Evolutionary conservation across 2,888 invertebrate genomes (phyloP).

Genomic region (Iselma pallidipennis): DNA sequence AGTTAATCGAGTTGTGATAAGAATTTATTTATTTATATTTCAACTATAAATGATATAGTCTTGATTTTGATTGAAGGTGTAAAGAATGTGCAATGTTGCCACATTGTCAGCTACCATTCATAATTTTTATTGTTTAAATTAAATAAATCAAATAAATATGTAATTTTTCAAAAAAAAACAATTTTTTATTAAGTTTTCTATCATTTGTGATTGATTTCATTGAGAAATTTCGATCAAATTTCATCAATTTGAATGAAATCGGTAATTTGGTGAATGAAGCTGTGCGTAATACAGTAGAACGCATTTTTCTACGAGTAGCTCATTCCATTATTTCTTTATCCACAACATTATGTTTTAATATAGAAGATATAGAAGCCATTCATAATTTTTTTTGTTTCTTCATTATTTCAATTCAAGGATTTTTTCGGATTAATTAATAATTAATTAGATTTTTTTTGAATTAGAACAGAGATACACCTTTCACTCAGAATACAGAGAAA

Average conservation of each 20-base stretch:
- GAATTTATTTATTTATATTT: not conserved
- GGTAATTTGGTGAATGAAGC: not conserved
- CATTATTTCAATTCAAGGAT: too few relatives aligned
- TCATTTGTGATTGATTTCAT: not conserved
- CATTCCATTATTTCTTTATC: slow-evolving; percentile 14
- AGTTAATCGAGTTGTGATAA: not conserved
- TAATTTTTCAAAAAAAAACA: not conserved
- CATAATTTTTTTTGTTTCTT: slow-evolving; percentile 11
- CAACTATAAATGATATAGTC: not conserved
- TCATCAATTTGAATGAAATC: not conserved
- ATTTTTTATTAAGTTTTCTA: not conserved
- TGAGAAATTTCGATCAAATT: not conserved
- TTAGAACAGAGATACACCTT: not conserved
- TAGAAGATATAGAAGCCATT: too few relatives aligned
- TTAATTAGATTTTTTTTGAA: too few relatives aligned
- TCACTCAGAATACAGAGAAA: not conserved
- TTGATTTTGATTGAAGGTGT: slow-evolving; percentile 17
- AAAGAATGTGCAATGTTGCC: slow-evolving; percentile 51
- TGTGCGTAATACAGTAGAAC: slow-evolving; percentile 48
- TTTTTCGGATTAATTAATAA: too few relatives aligned
- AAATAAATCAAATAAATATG: slow-evolving; percentile 2
- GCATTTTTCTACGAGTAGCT: slow-evolving; percentile 29
- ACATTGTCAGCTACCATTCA: slow-evolving; percentile 38
- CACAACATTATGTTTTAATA: too few relatives aligned
- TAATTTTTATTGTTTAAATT: slow-evolving; percentile 35